Conservation (phyloP, 1,140 invertebrate species). For the Amphibalanus amphitrite region DNA sequence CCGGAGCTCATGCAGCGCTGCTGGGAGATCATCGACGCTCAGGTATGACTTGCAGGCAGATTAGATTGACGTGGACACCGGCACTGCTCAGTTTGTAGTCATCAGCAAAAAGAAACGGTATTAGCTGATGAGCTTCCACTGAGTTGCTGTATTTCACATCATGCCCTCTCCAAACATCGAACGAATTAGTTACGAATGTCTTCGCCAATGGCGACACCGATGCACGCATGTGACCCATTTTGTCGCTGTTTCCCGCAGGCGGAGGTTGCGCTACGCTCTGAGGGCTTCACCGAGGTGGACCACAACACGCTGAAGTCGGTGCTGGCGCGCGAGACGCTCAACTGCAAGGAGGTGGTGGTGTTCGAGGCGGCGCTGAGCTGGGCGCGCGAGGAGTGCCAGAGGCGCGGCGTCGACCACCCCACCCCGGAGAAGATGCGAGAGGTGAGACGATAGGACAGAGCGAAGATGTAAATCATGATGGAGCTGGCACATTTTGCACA, state of each 20-base stretch:
- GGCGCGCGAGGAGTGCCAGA: conserved; percentile 64
- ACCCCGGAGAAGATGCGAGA: conserved; percentile 41
- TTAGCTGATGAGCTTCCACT: too few species aligned
- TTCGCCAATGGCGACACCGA: too few species aligned
- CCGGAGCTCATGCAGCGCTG: conserved; percentile 81
- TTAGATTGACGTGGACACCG: too few species aligned
- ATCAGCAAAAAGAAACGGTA: too few species aligned
- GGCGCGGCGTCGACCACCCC: conserved; percentile 51
- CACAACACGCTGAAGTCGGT: conserved; percentile 72
- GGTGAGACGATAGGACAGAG: conserved; percentile 25
- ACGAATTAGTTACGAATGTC: too few species aligned
- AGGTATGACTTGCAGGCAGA: conserved; percentile 16
- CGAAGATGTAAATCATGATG: too few species aligned
- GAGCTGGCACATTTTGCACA: neutral
- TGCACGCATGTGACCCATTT: too few species aligned
- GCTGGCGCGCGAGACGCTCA: conserved; percentile 67
- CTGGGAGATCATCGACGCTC: conserved; percentile 82
- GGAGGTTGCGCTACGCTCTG: conserved; percentile 80
- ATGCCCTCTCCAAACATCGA: too few species aligned
- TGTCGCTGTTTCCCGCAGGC: conserved; percentile 36
- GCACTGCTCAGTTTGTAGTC: too few species aligned
- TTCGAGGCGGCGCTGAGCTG: conserved; percentile 77
- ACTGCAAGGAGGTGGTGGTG: conserved; percentile 74
- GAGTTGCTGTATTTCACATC: too few species aligned
- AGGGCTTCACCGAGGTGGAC: conserved; percentile 82